phyloP scores from a whole-genome alignment of 1,140 invertebrate species.

The Caenorhabditis brenneri region DNA sequence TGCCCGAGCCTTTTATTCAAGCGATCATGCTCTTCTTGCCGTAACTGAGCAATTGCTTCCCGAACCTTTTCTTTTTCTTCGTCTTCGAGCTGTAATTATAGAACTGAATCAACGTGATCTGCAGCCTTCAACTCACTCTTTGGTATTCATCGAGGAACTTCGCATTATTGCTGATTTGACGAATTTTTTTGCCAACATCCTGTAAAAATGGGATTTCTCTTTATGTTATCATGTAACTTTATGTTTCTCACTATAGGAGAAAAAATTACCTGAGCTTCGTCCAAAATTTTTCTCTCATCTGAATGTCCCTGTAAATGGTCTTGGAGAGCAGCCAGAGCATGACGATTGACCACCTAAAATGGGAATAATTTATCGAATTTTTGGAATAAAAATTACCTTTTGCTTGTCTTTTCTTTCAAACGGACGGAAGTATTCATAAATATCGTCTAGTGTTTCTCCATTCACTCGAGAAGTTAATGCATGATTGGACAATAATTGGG shows the following conservation, averaged over 20 bases:
- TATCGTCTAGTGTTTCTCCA: conserved; percentile 48
- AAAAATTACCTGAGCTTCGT: conserved; percentile 46
- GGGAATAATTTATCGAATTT: neutral
- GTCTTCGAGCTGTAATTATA: conserved; percentile 55
- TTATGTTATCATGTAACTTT: neutral
- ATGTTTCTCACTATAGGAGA: too few relatives aligned
- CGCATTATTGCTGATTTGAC: neutral
- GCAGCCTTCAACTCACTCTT: neutral
- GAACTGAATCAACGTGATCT: neutral
- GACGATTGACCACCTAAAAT: conserved; percentile 47
- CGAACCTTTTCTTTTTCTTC: conserved; percentile 54
- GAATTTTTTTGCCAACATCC: conserved; percentile 19
- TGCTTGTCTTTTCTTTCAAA: conserved; percentile 55
- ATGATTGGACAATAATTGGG: neutral
- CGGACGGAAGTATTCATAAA: conserved; percentile 56
- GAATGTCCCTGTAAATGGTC: conserved; percentile 48
- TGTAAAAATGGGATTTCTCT: too few relatives aligned
- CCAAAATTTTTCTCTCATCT: conserved; percentile 43
- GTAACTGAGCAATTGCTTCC: conserved; percentile 44
- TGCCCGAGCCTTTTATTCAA: conserved; percentile 56
- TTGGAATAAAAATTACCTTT: conserved; percentile 33
- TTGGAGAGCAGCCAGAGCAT: conserved; percentile 48
- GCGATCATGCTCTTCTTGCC: conserved; percentile 55
- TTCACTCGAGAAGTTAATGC: conserved; percentile 40
- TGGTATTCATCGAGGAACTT: conserved; percentile 33